phyloP scores from a whole-genome alignment of 1,140 invertebrate genomes.

The Coptotermes formosanus region DNA sequence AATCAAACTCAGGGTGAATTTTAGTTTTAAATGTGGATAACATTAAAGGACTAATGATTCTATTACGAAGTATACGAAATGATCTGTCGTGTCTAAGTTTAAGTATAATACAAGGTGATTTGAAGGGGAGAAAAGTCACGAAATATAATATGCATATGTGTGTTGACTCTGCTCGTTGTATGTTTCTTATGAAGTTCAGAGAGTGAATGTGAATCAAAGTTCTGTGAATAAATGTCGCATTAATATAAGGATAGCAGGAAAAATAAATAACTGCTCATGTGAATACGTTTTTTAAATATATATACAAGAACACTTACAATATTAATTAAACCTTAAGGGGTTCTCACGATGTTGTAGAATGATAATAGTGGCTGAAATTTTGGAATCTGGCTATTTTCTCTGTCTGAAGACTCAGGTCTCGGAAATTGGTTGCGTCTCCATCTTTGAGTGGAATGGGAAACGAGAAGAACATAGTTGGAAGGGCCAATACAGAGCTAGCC shows the following conservation, averaged over 20 bases:
- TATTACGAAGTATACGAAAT: background rate
- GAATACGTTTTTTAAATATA: too few relatives aligned
- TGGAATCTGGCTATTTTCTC: too few relatives aligned
- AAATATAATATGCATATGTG: background rate
- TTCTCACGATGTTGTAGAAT: too few relatives aligned
- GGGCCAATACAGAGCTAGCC: too few relatives aligned
- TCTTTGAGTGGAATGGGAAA: too few relatives aligned
- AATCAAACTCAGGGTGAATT: conserved; percentile 18
- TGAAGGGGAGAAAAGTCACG: background rate
- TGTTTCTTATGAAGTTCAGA: conserved; percentile 5
- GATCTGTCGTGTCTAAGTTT: conserved; percentile 14
- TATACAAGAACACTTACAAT: too few relatives aligned
- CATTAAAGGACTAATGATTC: background rate
- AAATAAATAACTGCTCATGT: conserved; percentile 11
- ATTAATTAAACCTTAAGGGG: too few relatives aligned
- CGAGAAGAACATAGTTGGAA: too few relatives aligned
- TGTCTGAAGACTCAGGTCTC: too few relatives aligned
- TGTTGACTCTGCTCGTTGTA: conserved; percentile 1
- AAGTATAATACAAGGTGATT: background rate
- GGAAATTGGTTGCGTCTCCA: too few relatives aligned
- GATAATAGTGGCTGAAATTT: too few relatives aligned
- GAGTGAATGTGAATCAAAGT: background rate
- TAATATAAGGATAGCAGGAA: background rate
- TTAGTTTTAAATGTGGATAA: background rate
- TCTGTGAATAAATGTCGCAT: conserved; percentile 8